These are phyloP conservation scores for Brachyrhaphis roseni DNA, from an alignment of 2,797 vertebrate genomes.

Conservation along the genomic window DNA sequence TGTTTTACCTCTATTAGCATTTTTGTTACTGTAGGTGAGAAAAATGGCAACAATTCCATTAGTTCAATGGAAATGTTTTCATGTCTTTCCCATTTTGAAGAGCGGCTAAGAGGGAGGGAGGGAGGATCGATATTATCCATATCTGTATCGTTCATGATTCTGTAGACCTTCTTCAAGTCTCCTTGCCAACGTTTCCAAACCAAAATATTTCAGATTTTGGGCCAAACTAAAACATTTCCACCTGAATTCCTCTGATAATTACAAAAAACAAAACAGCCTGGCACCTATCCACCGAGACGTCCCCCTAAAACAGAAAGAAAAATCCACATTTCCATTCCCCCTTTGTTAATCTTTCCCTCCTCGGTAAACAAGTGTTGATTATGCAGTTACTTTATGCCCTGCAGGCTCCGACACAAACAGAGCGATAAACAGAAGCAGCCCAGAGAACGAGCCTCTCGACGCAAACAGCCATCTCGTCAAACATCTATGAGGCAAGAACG, in stretches of 20 bases:
- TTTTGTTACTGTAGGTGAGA: neutral
- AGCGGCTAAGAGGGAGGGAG: neutral
- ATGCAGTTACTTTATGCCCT: slow-evolving; percentile 23
- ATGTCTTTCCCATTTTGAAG: neutral
- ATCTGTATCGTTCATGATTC: neutral
- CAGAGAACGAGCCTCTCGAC: slow-evolving; percentile 40
- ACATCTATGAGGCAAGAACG: slow-evolving; percentile 63
- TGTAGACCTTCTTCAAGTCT: neutral
- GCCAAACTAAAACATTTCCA: neutral
- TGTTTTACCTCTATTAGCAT: neutral
- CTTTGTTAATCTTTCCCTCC: slow-evolving; percentile 47
- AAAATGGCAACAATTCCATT: neutral
- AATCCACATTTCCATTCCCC: slow-evolving; percentile 24
- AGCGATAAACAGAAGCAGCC: slow-evolving; percentile 59
- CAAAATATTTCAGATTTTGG: neutral
- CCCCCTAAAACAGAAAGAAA: neutral
- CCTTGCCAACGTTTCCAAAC: neutral
- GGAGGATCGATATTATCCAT: neutral
- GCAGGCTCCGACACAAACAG: slow-evolving; percentile 46
- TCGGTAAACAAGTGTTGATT: slow-evolving; percentile 37
- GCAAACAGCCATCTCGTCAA: slow-evolving; percentile 62
- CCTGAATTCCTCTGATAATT: slow-evolving; percentile 1
- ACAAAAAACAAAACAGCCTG: neutral
- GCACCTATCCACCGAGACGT: neutral
- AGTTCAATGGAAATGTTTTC: neutral